Base-by-base conservation (phyloP, 1,140 invertebrate genomes). In the Drosophila repletoides region DNA sequence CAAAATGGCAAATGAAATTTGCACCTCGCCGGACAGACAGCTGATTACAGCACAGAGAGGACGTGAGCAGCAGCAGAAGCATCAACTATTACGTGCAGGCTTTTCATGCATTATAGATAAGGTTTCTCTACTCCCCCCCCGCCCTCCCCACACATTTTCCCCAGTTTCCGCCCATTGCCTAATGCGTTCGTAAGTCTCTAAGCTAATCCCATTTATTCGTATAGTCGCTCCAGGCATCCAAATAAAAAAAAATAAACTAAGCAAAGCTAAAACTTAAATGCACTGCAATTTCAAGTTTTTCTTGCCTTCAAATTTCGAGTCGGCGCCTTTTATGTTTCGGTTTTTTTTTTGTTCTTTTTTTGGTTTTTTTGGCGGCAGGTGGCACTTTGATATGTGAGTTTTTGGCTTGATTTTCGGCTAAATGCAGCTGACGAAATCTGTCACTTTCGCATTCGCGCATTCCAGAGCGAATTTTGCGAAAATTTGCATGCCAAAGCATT, bases 401-500 rank as follows among this genome's bases (percentile, higher is more conserved):
- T 43, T 24, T 22, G 40, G 17, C 17, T 43, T 31, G 7, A 28
- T 19, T 24, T 34, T 53, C 19, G 28, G 38, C 38, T 43, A 58
- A 58, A 58, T 45, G 28, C 29, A 55, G 59, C 38, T 56, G 61
- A 58, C 52, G 45, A 66, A 66, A 66, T 59, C 53, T 12, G 14
- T 28, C 22, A 40, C 22, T 17, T 43, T 15, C 21, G 40, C 59
- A 56, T 71, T 66, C 53, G 53, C 76, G 36, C 76, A 81, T 81
- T 81, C 76, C 76, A 53, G 33, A 49, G 34, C 31, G 36, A 46
- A 31, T 17, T n/a, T 52, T 41, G 41, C 46, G 41, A 53, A 70
- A 74, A 86, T 86, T 84, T 80, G 80, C 81, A 86, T 86, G 76
- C 63, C 77, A 84, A 84, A 84, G 80, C 65, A n/a, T n/a, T n/a